Conservation (phyloP, 1,140 invertebrate species). For the Camponotus floridanus region DNA sequence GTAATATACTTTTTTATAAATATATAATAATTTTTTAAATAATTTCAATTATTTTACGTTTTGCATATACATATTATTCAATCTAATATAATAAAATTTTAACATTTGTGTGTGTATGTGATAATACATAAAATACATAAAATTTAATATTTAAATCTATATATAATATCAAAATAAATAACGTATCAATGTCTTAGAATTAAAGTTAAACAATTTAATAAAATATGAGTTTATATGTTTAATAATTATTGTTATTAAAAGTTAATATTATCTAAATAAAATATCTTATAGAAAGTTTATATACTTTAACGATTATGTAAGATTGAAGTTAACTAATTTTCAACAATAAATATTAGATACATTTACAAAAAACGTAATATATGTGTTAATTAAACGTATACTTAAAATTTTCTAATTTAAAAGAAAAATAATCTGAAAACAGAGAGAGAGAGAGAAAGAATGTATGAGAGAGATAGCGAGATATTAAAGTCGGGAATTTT, state of each 20-base stretch:
- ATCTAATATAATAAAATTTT: neutral
- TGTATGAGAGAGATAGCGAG: no score
- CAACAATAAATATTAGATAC: neutral
- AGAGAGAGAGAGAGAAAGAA: no score
- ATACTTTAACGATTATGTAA: neutral
- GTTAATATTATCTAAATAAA: neutral
- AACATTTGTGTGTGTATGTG: neutral
- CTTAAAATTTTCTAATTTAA: neutral
- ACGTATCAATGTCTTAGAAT: neutral
- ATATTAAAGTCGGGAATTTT: conserved; percentile 6
- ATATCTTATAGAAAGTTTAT: neutral
- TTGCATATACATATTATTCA: neutral
- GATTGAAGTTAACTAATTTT: neutral
- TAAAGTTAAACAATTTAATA: neutral
- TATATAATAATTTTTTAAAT: no score
- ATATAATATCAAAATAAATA: neutral
- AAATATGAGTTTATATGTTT: neutral
- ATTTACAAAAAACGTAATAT: neutral
- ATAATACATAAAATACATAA: no score
- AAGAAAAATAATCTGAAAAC: neutral
- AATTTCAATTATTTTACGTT: neutral
- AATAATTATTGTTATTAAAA: conserved; percentile 12
- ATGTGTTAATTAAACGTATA: neutral
- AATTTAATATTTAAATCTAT: conserved; percentile 2
- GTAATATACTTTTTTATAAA: no score